phyloP scores from a whole-genome alignment of 2,113 vertebrate genomes.

The Corvus hawaiiensis region DNA sequence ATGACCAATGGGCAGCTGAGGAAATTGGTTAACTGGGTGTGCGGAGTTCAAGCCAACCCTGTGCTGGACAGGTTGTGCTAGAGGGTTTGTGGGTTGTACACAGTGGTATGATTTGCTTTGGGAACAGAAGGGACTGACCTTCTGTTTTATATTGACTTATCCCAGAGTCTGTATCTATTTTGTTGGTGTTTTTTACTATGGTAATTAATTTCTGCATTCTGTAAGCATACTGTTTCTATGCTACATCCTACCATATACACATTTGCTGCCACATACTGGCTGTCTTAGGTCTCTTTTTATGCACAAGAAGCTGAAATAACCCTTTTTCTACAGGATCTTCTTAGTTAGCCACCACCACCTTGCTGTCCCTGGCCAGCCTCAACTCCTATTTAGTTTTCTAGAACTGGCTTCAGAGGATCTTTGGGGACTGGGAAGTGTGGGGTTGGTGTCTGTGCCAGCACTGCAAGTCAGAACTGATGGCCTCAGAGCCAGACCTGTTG shows the following conservation, averaged over 20 bases:
- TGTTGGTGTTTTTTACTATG: background rate
- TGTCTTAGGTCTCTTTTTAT: background rate
- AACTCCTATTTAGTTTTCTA: background rate
- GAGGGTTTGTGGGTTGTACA: background rate
- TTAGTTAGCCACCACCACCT: background rate
- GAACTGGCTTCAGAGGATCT: background rate
- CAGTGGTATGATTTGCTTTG: background rate
- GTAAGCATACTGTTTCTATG: background rate
- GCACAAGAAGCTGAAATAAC: background rate
- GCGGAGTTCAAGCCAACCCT: background rate
- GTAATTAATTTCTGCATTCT: background rate
- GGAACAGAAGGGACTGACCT: background rate
- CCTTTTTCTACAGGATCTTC: background rate
- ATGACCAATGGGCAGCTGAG: fast-evolving
- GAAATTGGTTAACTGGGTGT: background rate
- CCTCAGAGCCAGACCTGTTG: background rate
- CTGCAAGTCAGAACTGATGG: background rate
- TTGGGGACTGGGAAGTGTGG: background rate
- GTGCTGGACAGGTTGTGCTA: background rate
- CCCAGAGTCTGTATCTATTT: background rate
- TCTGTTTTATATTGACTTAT: background rate
- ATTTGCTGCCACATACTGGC: background rate
- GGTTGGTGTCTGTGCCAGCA: background rate
- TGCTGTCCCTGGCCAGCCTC: background rate
- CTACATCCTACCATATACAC: background rate